These are phyloP conservation scores for Athene noctua DNA, from an alignment of 2,113 vertebrate genomes.

Conservation along the genomic window DNA sequence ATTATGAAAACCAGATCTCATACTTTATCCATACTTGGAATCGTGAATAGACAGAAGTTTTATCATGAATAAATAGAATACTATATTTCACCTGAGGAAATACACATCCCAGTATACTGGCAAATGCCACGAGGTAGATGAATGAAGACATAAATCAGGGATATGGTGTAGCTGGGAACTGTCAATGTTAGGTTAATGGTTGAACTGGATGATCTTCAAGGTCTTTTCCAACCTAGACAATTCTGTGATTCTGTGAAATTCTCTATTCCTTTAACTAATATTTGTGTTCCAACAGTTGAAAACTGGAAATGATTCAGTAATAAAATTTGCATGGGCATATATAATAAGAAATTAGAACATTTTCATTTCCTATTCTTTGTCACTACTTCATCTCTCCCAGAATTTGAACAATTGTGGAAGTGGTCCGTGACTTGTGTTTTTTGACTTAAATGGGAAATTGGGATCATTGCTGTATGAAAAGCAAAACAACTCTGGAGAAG, in stretches of 20 bases:
- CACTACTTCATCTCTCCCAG: background rate
- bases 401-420: background rate
- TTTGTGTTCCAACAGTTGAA: background rate
- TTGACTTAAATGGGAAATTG: background rate
- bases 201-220: too few relatives aligned
- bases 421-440: background rate
- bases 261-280: background rate
- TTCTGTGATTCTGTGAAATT: background rate
- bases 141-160: background rate
- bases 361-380: background rate
- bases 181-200: too few relatives aligned
- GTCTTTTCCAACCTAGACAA: too few relatives aligned
- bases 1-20: rapidly evolving
- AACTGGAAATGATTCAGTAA: background rate
- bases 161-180: too few relatives aligned
- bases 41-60: background rate
- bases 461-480: background rate
- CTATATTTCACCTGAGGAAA: background rate
- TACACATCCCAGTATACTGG: background rate
- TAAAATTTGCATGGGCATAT: background rate
- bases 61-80: background rate
- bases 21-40: background rate
- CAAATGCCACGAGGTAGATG: background rate
- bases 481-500: background rate
- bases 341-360: background rate